Evolutionary conservation across 2,797 vertebrate genomes (phyloP), one percentile per base, ranked within the genome.

Genomic region (Peromyscus melanophrys): DNA sequence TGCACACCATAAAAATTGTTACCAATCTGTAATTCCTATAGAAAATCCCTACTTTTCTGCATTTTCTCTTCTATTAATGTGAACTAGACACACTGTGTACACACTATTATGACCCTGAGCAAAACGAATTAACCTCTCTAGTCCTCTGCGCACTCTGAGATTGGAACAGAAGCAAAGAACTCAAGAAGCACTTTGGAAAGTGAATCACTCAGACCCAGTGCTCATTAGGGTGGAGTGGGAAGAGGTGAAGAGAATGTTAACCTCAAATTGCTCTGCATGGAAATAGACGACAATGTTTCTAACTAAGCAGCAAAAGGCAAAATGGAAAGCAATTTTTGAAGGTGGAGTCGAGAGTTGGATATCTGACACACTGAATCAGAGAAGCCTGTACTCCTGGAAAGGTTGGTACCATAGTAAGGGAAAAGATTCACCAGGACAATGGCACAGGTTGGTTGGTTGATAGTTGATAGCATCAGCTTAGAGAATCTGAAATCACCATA

Each of bases 81-180:
- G 73, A 59, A 67, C 52, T 78, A 61, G 12, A 55, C 52, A 63
- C 69, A 49, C 17, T 21, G 21, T 12, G 29, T 55, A 71, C 59
- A 89, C 46, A 89, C 78, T 71, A 21, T n/a, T 52, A 21, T 34
- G 83, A 49, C 40, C 40, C 75, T 95, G n/a, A 43, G 69, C 40
- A 90, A 90, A 86, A 86, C 1, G 4, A 86, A 81, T 86, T 90
- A 90, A 81, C 90, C 81, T 93, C 75, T 86, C 57, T 49, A 80
- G 61, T 19, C 55, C 63, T 84, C 85, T 85, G 63, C 57, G 14
- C 55, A 77, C 46, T 69, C 37, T 86, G 34, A 23, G 55, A 19
- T 19, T 85, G 16, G 7, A 85, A 59, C 52, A 90, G 27, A 67
- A 84, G 55, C 31, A 40, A 84, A 89, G 14, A 34, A 37, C 55